Evolutionary conservation across 2,797 vertebrate species (phyloP).

Genomic region (Peromyscus attwateri): DNA sequence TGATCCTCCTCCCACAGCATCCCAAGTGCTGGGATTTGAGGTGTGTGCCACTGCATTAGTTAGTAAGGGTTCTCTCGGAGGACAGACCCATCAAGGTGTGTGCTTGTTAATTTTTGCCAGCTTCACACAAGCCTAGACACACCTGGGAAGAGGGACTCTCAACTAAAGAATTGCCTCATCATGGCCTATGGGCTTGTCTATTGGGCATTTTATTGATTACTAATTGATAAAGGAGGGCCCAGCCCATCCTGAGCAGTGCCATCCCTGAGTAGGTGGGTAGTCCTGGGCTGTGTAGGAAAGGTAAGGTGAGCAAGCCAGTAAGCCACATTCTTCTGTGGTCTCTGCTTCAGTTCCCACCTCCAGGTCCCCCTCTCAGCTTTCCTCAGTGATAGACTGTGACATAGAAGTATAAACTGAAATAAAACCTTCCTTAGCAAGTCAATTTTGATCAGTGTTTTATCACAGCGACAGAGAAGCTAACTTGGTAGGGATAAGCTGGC

Average conservation of each 20-base stretch:
- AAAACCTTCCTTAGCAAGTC: not conserved
- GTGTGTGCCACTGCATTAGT: not conserved
- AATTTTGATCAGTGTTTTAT: not conserved
- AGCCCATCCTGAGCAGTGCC: not conserved
- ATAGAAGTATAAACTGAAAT: not conserved
- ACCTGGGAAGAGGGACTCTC: not conserved
- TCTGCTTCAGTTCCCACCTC: not conserved
- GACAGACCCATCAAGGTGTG: not conserved
- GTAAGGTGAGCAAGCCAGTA: not conserved
- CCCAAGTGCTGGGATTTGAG: not conserved
- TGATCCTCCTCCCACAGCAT: not conserved
- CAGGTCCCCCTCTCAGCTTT: not conserved
- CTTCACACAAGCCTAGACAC: not conserved
- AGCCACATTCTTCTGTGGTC: not conserved
- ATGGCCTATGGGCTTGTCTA: not conserved
- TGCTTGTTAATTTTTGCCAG: not conserved
- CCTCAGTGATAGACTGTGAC: not conserved
- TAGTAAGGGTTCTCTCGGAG: not conserved
- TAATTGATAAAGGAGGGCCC: too few relatives aligned
- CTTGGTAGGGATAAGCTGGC: not conserved
- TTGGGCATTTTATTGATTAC: not conserved
- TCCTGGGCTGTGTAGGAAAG: not conserved
- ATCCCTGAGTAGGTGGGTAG: not conserved
- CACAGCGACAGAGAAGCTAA: not conserved
- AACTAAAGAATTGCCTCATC: not conserved